Base-by-base conservation (phyloP, 2,888 invertebrate genomes). In the Pomacea canaliculata region DNA sequence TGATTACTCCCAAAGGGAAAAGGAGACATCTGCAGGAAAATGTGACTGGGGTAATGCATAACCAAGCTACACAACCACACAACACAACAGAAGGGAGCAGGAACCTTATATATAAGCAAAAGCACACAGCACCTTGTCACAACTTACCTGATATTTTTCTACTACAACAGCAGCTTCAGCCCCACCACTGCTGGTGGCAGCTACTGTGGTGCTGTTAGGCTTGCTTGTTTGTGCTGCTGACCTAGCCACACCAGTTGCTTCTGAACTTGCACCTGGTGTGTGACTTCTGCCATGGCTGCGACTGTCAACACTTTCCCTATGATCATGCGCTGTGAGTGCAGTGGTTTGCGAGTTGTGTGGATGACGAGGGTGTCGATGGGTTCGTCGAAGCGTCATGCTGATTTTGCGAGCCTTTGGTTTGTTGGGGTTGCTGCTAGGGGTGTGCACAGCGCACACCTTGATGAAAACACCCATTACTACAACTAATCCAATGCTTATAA, bases 371-470 rank as follows among this genome's bases (percentile, higher is more conserved):
- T 74, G 23, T 77, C 80, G 23, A 76, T 81, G 69, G 27, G 84
- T 79, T 7, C 85, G 81, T 0, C 84, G 84, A 73, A 89, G 97
- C 81, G 80, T 80, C 74, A 89, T 97, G 81, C 77, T 80, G 84
- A 99, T 93, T 83, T 97, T 94, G 83, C 97, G 94, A 16, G 98
- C 98, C 0, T 98, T 97, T 76, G 97, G 95, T 87, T 97, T 96
- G 91, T 98, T 98, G 10, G 99, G 99, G 93, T 99, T 99, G 81
- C 97, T 97, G 77, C 97, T 97, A 49, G 99, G 99, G 75, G 99
- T 99, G 92, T 99, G 99, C 73, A 99, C 99, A 56, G 99, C 99
- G 91, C 99, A 99, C 91, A 99, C 98, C 91, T 99, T 99, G 88
- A 99, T 98, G 91, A 99, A 99, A 77, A 97, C 93, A 75, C 97